Evolutionary conservation across 92 coral and sea anemone genomes (phyloP), one percentile per base, ranked within the genome.

Genomic region (Parazoanthus darwini): DNA sequence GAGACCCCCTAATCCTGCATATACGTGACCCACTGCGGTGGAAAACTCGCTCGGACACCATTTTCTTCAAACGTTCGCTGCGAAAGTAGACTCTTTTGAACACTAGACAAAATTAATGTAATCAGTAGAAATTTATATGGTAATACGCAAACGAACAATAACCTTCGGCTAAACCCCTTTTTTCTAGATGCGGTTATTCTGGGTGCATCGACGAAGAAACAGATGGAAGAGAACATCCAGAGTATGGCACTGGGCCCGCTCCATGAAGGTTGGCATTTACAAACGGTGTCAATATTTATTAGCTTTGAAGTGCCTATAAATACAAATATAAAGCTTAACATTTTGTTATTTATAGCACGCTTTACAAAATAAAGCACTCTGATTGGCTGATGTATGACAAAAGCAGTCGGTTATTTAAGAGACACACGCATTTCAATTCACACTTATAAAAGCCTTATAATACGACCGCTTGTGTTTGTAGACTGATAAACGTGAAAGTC

Each of bases 171-270:
- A 13, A 1, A 78, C 23, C 6, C 8, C 22, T 56, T 29, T 80
- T 79, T 75, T 84, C 75, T n/a, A 96, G 99, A 96, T 83, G 94
- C 93, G 33, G 96, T 96, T 54, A 89, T 96, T 82, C 92, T 96
- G 77, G 99, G 99, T 68, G 99, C 98, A n/a, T 95, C 99, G 16
- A 93, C 93, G 0, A 78, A 85, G 58, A 80, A 89, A 26, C 99
- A 96, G 42, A 78, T 96, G 73, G 80, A 90, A 85, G 90, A 91
- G 89, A 96, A 96, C 85, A 71, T 95, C 4, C 82, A 92, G 78
- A 93, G 93, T 71, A 81, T 93, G 54, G 83, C 82, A 76, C 87
- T 90, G 58, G 98, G 93, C n/a, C 94, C 96, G 59, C 93, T 96
- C 46, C 96, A 96, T 79, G 91, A 95, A 89, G 96, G 99, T 96